These are phyloP conservation scores for Bufo gargarizans DNA, from an alignment of 2,113 vertebrate genomes.

Conservation along the genomic window DNA sequence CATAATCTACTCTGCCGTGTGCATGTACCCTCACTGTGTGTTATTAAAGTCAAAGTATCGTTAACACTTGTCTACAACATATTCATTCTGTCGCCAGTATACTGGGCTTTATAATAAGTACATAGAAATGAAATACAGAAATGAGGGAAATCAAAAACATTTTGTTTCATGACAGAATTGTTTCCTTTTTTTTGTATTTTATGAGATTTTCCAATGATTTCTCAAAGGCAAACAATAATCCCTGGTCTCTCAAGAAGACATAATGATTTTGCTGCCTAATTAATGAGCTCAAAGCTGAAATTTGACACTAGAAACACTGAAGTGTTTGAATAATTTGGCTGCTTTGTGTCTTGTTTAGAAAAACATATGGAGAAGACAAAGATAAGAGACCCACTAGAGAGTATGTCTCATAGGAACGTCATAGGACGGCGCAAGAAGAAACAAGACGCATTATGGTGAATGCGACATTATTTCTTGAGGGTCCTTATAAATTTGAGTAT, in stretches of 20 bases:
- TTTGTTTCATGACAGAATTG: slow-evolving; percentile 28
- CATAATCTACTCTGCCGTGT: no score
- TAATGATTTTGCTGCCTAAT: slow-evolving; percentile 47
- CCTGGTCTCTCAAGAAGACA: slow-evolving; percentile 26
- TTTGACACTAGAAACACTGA: slow-evolving; percentile 31
- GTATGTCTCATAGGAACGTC: neutral
- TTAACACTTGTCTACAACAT: neutral
- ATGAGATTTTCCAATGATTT: slow-evolving; percentile 14
- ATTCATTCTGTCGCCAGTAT: neutral
- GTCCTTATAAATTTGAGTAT: neutral
- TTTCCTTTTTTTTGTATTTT: slow-evolving; percentile 5
- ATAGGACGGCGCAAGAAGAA: neutral
- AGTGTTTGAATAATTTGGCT: slow-evolving; percentile 17
- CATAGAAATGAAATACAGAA: neutral
- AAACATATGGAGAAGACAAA: slow-evolving; percentile 4
- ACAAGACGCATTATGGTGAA: neutral
- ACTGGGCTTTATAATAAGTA: neutral
- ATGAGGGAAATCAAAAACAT: neutral
- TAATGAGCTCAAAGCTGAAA: slow-evolving; percentile 46
- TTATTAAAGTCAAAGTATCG: neutral
- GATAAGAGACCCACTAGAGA: slow-evolving; percentile 4
- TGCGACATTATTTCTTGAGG: neutral
- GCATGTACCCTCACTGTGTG: neutral
- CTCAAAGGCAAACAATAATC: slow-evolving; percentile 40
- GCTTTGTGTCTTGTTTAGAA: slow-evolving; percentile 26